Evolutionary conservation across 2,113 vertebrate genomes (phyloP).

Genomic region (Lepus americanus): DNA sequence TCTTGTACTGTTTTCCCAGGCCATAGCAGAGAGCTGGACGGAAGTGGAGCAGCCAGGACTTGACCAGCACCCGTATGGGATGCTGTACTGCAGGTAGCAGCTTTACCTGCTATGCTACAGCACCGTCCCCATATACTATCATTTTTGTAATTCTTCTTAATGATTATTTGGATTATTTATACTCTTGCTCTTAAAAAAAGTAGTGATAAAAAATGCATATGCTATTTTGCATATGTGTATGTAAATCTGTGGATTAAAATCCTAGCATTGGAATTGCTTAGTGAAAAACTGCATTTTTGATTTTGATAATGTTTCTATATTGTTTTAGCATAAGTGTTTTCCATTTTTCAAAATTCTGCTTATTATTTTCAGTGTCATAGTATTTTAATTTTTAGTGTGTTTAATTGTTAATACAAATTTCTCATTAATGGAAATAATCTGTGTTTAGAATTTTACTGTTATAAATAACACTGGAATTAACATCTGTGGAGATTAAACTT

Average conservation of each 20-base stretch:
- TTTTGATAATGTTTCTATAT: background rate
- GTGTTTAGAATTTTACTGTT: background rate
- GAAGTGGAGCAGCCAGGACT: too few relatives aligned
- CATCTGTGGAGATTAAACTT: background rate
- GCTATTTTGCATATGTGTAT: background rate
- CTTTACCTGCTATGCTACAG: too few relatives aligned
- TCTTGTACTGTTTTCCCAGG: too few relatives aligned
- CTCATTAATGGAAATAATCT: background rate
- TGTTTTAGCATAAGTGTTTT: background rate
- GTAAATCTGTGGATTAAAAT: background rate
- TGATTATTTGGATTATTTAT: background rate
- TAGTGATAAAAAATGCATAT: background rate
- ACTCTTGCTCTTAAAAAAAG: background rate
- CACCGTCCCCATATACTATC: background rate
- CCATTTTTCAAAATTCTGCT: background rate
- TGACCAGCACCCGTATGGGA: too few relatives aligned
- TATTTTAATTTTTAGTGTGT: background rate
- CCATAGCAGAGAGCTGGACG: too few relatives aligned
- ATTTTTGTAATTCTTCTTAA: background rate
- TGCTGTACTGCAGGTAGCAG: too few relatives aligned
- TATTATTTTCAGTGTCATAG: slow-evolving; percentile 17
- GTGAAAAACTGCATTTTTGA: slow-evolving; percentile 23
- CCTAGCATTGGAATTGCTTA: background rate
- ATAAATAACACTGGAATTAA: slow-evolving; percentile 9
- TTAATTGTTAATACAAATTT: slow-evolving; percentile 8